A percentile compares a stretch with the other conserved stretches of the same genome.
Evolutionary conservation across 2,797 vertebrate genomes (phyloP).

Genomic region (Anisognathus igniventris): DNA sequence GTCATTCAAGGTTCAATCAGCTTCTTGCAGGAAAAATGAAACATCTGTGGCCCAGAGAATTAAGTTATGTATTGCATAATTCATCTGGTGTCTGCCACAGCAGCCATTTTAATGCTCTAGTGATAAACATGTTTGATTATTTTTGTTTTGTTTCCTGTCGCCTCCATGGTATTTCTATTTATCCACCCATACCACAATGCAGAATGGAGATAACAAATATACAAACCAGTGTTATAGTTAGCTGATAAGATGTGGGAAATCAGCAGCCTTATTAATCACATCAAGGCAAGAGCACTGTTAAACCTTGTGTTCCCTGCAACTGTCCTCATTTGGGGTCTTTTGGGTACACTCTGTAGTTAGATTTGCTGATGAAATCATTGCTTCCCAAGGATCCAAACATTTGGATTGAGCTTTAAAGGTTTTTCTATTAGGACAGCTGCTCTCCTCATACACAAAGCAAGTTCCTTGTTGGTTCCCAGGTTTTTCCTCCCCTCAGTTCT

Average conservation of each 20-base stretch:
- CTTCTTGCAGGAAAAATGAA: conserved; percentile 58
- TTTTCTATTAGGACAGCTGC: background rate
- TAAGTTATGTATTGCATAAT: conserved; percentile 63
- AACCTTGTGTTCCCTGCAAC: background rate
- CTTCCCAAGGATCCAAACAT: background rate
- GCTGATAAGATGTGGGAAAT: conserved; percentile 47
- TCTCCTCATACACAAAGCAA: background rate
- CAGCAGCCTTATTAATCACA: conserved; percentile 39
- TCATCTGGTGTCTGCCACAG: conserved; percentile 65
- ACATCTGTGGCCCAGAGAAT: conserved; percentile 67
- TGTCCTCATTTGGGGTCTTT: background rate
- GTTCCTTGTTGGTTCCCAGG: background rate
- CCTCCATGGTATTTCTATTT: conserved; percentile 63
- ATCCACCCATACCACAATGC: conserved; percentile 17
- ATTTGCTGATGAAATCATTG: background rate
- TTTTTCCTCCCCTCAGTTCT: background rate
- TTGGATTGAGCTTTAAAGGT: background rate
- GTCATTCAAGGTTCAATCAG: conserved; percentile 67
- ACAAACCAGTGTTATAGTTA: background rate
- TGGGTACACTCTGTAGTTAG: background rate
- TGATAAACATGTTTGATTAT: conserved; percentile 48
- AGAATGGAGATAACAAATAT: conserved; percentile 16
- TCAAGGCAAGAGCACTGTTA: background rate
- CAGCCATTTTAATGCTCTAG: conserved; percentile 45
- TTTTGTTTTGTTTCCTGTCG: conserved; percentile 63